Base-by-base conservation (phyloP, 2,113 vertebrate species). In the Xiphorhynchus elegans region DNA sequence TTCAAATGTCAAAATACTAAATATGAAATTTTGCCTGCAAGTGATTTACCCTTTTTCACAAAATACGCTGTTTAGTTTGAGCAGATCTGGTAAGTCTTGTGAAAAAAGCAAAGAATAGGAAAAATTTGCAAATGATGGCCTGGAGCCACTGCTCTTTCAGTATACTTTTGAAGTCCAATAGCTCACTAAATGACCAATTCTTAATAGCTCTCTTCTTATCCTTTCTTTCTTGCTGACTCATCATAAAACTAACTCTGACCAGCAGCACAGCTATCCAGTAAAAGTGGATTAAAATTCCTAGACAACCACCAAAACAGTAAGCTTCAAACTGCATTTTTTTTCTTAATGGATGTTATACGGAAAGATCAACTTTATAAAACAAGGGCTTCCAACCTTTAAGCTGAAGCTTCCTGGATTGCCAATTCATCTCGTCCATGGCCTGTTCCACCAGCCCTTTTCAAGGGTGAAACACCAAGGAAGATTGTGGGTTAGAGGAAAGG, bases 211-310 rank as follows among this genome's bases (percentile, higher is more conserved):
- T 77, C 28, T 89, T 18, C 26, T 58, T n/a, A 64, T 24, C 9
- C 33, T 24, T 77, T 89, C 66, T 66, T 90, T 46, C 37, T 81
- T 10, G 74, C 53, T 75, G n/a, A 75, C 11, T 84, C 39, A 59
- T 75, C 49, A 52, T 84, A 77, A 79, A 92, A 88, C 39, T 63
- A 50, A 49, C 35, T 46, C 39, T 72, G 39, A 75, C 24, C 4
- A 70, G 1, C 44, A 85, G 62, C 44, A 88, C 12, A 72, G 49
- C 29, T 73, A 68, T 26, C 17, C 33, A 49, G n/a, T 76, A 76
- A 70, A 77, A 83, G 44, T 29, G 17, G 47, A 95, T 93, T 85
- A 85, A 90, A 90, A 95, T 90, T 92, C 82, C 83, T 83, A 92
- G 69, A 92, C 52, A 93, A 68, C 20, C 49, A 92, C 16, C 67